These are phyloP conservation scores for Meles meles DNA, from an alignment of 2,113 vertebrate species.

Conservation along the genomic window DNA sequence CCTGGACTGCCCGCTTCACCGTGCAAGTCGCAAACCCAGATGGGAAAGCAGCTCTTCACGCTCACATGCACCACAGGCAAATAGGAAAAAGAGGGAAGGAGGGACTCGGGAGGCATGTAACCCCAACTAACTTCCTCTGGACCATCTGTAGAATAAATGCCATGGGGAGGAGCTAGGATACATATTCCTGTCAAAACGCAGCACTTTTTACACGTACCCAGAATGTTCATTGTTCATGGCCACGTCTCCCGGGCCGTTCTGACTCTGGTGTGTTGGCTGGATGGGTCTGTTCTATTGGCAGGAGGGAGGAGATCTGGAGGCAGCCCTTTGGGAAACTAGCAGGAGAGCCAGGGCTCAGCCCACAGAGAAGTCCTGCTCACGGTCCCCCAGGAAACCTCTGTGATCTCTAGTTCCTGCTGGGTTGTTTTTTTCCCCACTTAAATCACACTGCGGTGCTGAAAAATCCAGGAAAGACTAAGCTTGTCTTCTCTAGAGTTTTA, in stretches of 20 bases:
- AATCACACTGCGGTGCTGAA: not conserved
- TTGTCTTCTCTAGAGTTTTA: not conserved
- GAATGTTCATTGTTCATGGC: not conserved
- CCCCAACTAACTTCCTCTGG: not conserved
- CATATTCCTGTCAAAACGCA: not conserved
- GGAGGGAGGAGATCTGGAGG: not conserved
- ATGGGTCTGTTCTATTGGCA: not conserved
- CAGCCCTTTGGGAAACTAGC: not conserved
- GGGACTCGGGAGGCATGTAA: not conserved
- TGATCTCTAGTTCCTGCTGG: not conserved
- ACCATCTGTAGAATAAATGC: not conserved
- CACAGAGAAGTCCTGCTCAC: not conserved
- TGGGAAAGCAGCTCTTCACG: slow-evolving; percentile 14
- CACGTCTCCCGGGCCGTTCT: not conserved
- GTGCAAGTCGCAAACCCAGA: not conserved
- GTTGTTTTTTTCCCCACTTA: not conserved
- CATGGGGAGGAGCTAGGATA: not conserved
- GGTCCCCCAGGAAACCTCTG: not conserved
- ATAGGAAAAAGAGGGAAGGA: not conserved
- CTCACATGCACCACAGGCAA: slow-evolving; percentile 19
- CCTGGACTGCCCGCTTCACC: not conserved
- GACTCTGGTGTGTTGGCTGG: not conserved
- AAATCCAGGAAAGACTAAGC: not conserved
- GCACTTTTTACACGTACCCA: not conserved
- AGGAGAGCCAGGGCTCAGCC: not conserved